phyloP scores from a whole-genome alignment of 2,797 vertebrate species.

The Schizopygopsis pylzovi region DNA sequence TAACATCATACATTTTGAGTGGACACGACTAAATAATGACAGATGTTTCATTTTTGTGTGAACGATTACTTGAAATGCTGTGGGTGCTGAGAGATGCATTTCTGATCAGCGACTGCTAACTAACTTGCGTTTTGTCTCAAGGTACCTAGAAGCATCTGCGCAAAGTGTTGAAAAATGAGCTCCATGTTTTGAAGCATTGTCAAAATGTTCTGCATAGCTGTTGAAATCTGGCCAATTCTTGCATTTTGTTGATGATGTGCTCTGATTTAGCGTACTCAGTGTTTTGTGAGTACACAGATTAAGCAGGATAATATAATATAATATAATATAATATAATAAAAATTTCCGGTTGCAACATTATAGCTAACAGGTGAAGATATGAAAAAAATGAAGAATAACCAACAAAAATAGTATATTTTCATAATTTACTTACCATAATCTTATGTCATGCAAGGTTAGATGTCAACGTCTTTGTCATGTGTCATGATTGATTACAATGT shows the following conservation, averaged over 20 bases:
- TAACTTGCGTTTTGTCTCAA: conserved; percentile 36
- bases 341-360: background rate
- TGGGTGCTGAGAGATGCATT: background rate
- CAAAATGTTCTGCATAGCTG: conserved; percentile 34
- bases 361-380: background rate
- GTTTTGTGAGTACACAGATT: background rate
- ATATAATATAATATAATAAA: background rate
- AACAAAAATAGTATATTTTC: background rate
- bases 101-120: background rate
- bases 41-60: background rate
- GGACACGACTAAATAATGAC: background rate
- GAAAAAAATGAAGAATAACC: background rate
- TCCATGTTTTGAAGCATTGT: conserved; percentile 10
- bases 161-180: conserved; percentile 30
- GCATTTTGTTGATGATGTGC: background rate
- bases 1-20: background rate
- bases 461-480: background rate
- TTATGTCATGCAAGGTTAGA: background rate
- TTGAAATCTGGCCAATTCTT: conserved; percentile 16
- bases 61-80: background rate
- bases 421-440: background rate
- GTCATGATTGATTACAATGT: background rate
- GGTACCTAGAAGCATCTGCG: conserved; percentile 26
- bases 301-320: background rate
- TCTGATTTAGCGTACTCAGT: background rate